Base-by-base conservation (phyloP, 2,113 vertebrate genomes). In the Elephas maximus region DNA sequence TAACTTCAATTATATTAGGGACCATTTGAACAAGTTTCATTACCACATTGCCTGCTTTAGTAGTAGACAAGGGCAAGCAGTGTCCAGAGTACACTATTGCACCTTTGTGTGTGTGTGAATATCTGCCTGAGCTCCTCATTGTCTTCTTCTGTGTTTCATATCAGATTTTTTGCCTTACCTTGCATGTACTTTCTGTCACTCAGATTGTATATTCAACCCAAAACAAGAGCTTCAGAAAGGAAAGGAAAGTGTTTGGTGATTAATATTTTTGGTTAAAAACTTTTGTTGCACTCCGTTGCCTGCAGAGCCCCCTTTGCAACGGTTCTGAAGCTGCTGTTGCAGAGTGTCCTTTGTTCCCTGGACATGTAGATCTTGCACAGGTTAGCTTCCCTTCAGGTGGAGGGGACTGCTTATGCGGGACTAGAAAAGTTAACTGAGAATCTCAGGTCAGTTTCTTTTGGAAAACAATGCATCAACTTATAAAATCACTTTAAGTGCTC, bases 211-310 rank as follows among this genome's bases (percentile, higher is more conserved):
- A 51, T 94, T 28, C 8, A 51, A 44, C 91, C 41, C 11, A 74
- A 93, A 94, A 74, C 20, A 82, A 83, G 37, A 65, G 33, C n/a
- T 88, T 88, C 28, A 63, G 71, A 91, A 91, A 88, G 44, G 57
- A 74, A 94, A 20, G 67, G 51, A 65, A 76, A 95, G 44, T 69
- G 20, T 91, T 53, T 87, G 45, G 48, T 71, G 48, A 84, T 20
- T 60, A 53, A 26, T 57, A 51, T 30, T 60, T 10, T 24, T 62
- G 74, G 28, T 57, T 51, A 24, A 65, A 21, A 62, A 30, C 21
- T 80, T 82, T 77, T 41, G 5, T 51, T 63, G 79, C 74, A 4
- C 17, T 30, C 63, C 6, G 15, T 60, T 71, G 48, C 33, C 65
- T 37, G 11, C 80, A 67, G 33, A 91, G 28, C 7, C n/a, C 48